Evolutionary conservation across 2,888 invertebrate species (phyloP), one percentile per base, ranked within the genome.

Genomic region (Eupithecia abbreviata): DNA sequence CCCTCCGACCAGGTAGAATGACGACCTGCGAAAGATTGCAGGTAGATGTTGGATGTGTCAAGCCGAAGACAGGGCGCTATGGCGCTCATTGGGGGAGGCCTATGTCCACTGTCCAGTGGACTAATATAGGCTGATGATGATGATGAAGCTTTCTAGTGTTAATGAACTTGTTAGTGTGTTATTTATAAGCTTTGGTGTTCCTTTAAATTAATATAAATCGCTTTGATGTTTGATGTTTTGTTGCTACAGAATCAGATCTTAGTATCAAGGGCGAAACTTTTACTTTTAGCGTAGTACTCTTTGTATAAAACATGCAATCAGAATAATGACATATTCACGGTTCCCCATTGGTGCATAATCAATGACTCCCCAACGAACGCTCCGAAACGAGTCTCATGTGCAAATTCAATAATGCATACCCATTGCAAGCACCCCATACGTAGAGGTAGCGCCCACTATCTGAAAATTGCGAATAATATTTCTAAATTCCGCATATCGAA

Each of bases 331-430:
- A 72, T 65, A 76, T 74, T 74, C 66, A 74, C 72, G 76, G 69
- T 49, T 73, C 78, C 76, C 76, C 55, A 76, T 72, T 70, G 76
- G 71, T 70, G 78, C 76, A 78, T 78, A 74, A 79, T 79, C 51
- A 77, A 73, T 67, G 70, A 42, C 74, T 30, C 79, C 77, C 81
- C 55, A 74, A 73, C 73, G 73, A 43, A 74, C 68, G 71, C 67
- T 67, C 69, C 18, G 66, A 75, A 78, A 77, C 75, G 78, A 79
- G 78, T 77, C 80, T 76, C 80, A 81, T 80, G 80, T 80, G 82
- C 80, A 77, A 78, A 80, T 81, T 82, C 78, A 82, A 82, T 81
- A 82, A 80, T 81, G 79, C 81, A 82, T 80, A 79, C 72, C 58
- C 71, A 58, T 62, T 30, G 10, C 9, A 68, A 18, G 30, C 18